These are phyloP conservation scores for Leptopilina drosophilae DNA, from an alignment of 2,888 invertebrate genomes.

Conservation along the genomic window DNA sequence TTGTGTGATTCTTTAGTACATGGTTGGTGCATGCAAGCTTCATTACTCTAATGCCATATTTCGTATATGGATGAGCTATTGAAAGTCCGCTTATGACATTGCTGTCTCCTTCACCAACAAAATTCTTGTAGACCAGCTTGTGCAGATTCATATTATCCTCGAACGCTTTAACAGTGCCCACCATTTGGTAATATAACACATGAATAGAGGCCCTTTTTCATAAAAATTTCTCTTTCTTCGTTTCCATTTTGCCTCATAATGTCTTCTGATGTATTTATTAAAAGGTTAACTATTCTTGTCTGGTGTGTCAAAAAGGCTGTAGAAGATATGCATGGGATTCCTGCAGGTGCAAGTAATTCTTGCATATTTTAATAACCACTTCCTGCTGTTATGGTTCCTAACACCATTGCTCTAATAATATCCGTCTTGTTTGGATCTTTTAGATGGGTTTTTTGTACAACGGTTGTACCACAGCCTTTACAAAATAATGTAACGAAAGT, in stretches of 20 bases:
- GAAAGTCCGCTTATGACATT: not conserved
- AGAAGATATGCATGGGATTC: not conserved
- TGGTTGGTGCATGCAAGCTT: not conserved
- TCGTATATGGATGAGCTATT: not conserved
- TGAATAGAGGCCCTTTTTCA: not conserved
- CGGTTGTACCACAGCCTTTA: not conserved
- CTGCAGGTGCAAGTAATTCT: slow-evolving; percentile 4
- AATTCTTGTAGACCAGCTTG: not conserved
- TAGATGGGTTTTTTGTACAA: not conserved
- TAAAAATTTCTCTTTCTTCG: not conserved
- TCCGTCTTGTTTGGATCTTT: not conserved
- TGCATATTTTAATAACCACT: not conserved
- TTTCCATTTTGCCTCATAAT: not conserved
- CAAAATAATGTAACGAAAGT: not conserved
- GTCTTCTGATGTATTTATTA: not conserved
- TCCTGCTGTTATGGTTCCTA: not conserved
- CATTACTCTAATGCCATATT: not conserved
- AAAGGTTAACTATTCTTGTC: not conserved
- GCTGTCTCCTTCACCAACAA: not conserved
- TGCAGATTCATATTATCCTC: not conserved
- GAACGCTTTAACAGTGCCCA: not conserved
- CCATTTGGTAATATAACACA: not conserved
- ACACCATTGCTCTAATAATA: not conserved
- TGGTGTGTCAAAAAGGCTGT: not conserved
- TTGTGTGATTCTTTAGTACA: not conserved